Conservation (phyloP, 2,888 invertebrate species). For the Acleris sparsana region DNA sequence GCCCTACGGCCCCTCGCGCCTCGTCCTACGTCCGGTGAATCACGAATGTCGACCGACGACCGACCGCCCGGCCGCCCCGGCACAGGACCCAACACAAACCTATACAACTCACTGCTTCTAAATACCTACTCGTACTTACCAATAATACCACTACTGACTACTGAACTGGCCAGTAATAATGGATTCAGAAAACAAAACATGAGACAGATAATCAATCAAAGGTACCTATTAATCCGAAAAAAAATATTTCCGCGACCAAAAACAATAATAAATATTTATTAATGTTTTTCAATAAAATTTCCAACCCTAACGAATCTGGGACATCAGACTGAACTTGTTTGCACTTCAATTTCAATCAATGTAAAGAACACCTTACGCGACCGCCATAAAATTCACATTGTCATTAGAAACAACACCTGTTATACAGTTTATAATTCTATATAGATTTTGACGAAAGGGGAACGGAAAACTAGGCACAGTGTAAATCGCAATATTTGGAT, state of each 20-base stretch:
- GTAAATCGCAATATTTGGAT: slow-evolving; percentile 13
- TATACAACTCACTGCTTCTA: not conserved
- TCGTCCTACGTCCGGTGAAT: slow-evolving; percentile 79
- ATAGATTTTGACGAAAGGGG: slow-evolving; percentile 15
- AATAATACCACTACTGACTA: not conserved
- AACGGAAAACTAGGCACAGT: slow-evolving; percentile 17
- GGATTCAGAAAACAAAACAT: too few species aligned
- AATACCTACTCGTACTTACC: not conserved
- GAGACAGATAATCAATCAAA: too few species aligned
- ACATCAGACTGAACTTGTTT: not conserved
- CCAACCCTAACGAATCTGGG: not conserved
- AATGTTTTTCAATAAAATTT: not conserved
- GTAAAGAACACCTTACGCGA: slow-evolving; percentile 23
- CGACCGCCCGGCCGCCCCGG: slow-evolving; percentile 18
- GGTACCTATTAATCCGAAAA: too few species aligned
- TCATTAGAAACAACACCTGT: slow-evolving; percentile 25
- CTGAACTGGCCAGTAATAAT: too few species aligned
- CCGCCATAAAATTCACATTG: slow-evolving; percentile 10
- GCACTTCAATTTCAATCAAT: not conserved
- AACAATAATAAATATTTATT: too few species aligned
- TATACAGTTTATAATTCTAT: slow-evolving; percentile 8
- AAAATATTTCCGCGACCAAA: too few species aligned
- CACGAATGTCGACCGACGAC: slow-evolving; percentile 45
- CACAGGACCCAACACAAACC: not conserved
- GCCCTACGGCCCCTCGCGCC: slow-evolving; percentile 54